Conservation (phyloP, 2,888 invertebrate species). For the Cheilosia impressa region DNA sequence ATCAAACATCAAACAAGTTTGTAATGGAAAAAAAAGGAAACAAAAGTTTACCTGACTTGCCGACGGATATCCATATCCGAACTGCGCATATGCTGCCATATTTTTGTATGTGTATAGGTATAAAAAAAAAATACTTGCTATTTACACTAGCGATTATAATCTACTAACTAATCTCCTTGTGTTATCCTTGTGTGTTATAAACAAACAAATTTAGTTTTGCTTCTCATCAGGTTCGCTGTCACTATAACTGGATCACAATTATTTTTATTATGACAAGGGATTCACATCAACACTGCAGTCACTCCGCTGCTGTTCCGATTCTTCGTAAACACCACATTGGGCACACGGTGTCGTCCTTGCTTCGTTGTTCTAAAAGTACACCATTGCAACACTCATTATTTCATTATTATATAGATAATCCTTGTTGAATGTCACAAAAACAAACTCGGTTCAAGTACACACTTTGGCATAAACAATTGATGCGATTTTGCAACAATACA, state of each 20-base stretch:
- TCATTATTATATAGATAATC: slow-evolving; percentile 13
- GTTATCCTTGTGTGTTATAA: slow-evolving; percentile 71
- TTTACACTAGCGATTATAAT: slow-evolving; percentile 67
- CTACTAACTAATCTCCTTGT: slow-evolving; percentile 69
- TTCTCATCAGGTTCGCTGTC: slow-evolving; percentile 68
- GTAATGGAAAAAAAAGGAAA: not conserved
- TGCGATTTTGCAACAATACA: not conserved
- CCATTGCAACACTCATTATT: slow-evolving; percentile 44
- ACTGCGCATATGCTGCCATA: slow-evolving; percentile 93
- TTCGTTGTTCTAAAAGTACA: slow-evolving; percentile 44
- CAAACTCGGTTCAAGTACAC: slow-evolving; percentile 9
- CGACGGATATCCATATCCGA: slow-evolving; percentile 96
- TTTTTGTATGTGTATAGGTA: slow-evolving; percentile 69
- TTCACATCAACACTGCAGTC: slow-evolving; percentile 58
- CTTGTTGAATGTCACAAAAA: slow-evolving; percentile 51
- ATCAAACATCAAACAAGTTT: no score
- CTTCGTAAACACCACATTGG: slow-evolving; percentile 36
- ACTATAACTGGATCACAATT: slow-evolving; percentile 58
- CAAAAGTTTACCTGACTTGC: slow-evolving; percentile 91
- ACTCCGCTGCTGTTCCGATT: slow-evolving; percentile 48
- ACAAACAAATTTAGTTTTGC: slow-evolving; percentile 59
- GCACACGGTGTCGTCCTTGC: slow-evolving; percentile 25
- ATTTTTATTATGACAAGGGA: slow-evolving; percentile 38
- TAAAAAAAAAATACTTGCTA: slow-evolving; percentile 54
- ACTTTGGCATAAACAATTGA: slow-evolving; percentile 1